Evolutionary conservation across 2,113 vertebrate species (phyloP).

Genomic region (Lanius ludovicianus): DNA sequence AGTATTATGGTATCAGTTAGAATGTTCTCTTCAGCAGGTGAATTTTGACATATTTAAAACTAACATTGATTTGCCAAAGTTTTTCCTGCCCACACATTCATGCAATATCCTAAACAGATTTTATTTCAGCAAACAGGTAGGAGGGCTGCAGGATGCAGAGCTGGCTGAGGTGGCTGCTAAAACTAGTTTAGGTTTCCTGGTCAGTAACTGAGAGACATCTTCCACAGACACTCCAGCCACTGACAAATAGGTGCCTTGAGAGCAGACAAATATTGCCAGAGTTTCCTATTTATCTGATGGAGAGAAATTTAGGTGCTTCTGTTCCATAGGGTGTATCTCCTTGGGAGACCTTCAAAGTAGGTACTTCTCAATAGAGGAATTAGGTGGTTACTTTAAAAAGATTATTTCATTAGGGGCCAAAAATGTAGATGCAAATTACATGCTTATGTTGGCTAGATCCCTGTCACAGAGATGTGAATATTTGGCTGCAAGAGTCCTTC

Average conservation of each 20-base stretch:
- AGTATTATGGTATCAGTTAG: not conserved
- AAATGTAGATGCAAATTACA: not conserved
- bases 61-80: not conserved
- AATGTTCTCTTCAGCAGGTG: not conserved
- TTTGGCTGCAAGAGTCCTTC: not conserved
- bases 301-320: not conserved
- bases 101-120: not conserved
- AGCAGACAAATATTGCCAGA: not conserved
- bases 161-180: not conserved
- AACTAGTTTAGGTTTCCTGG: not conserved
- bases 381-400: not conserved
- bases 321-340: rapidly evolving
- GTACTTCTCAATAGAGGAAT: not conserved
- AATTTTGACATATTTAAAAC: constrained; percentile 29
- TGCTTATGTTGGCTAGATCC: not conserved
- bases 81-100: not conserved
- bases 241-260: not conserved
- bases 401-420: constrained; percentile 7
- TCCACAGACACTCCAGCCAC: not conserved
- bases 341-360: not conserved
- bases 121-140: not conserved
- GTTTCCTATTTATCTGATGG: not conserved
- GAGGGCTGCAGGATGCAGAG: not conserved
- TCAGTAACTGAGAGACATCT: not conserved
- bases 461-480: not conserved